These are phyloP conservation scores for Neolamprologus kungweensis DNA, from an alignment of 2,113 vertebrate genomes.

Conservation along the genomic window DNA sequence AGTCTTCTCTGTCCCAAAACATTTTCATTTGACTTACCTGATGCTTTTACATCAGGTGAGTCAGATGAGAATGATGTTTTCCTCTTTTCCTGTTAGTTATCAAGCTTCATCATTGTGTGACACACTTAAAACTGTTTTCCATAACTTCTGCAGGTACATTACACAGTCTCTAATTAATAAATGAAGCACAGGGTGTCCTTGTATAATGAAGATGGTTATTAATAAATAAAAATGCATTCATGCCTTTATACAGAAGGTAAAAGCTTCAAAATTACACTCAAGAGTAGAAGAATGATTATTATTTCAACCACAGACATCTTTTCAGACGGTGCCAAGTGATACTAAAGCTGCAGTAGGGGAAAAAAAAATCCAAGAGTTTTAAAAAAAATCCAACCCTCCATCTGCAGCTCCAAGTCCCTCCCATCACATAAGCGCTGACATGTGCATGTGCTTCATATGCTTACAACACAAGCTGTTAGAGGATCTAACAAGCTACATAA, in stretches of 20 bases:
- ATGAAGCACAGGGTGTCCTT: slow-evolving; percentile 8
- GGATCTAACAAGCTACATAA: not conserved
- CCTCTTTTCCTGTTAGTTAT: not conserved
- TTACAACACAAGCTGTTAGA: not conserved
- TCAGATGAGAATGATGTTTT: not conserved
- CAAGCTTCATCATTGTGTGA: not conserved
- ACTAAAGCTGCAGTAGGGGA: not conserved
- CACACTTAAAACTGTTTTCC: not conserved
- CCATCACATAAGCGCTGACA: not conserved
- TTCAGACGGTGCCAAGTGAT: not conserved
- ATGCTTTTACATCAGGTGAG: not conserved
- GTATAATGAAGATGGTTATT: not conserved
- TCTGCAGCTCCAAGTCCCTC: not conserved
- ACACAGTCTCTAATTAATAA: not conserved
- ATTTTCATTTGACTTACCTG: not conserved
- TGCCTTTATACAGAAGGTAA: not conserved
- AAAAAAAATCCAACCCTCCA: not conserved
- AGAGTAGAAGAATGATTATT: not conserved
- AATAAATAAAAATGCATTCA: not conserved
- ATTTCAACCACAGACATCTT: not conserved
- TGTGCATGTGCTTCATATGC: not conserved
- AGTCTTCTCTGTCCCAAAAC: not conserved
- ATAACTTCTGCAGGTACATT: not conserved
- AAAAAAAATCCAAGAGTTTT: not conserved
- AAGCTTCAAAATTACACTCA: slow-evolving; percentile 11